Base-by-base conservation (phyloP, 2,888 invertebrate genomes). In the Microctonus brassicae region DNA sequence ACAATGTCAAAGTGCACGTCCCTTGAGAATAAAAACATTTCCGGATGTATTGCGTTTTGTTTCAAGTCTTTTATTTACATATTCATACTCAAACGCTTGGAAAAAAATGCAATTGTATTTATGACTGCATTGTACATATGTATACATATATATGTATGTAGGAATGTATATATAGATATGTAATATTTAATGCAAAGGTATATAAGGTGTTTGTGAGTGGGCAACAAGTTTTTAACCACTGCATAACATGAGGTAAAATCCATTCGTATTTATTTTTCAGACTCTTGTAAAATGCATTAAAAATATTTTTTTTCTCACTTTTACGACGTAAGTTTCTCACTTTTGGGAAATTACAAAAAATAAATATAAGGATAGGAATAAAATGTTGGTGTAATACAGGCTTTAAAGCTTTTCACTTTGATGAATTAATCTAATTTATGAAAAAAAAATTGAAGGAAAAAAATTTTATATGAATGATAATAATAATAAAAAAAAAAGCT, bases 141-240 rank as follows among this genome's bases (percentile, higher is more conserved):
- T n/a, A n/a, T n/a, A n/a, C n/a, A n/a, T n/a, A 53, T 53, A 57
- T 13, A 13, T 24, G 13, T 29, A 26, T 11, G n/a, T n/a, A n/a
- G n/a, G n/a, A n/a, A 24, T 57, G 57, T 11, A n/a, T 7, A 29
- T 26, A 10, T 7, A 24, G n/a, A n/a, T n/a, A n/a, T n/a, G n/a
- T n/a, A n/a, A n/a, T n/a, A n/a, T n/a, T n/a, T n/a, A n/a, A n/a
- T n/a, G n/a, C n/a, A n/a, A n/a, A n/a, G n/a, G 26, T 57, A 9
- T 57, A 53, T 22, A 20, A n/a, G 36, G 9, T 53, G 62, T 47
- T 20, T 63, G 53, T 22, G 22, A 66, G 66, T 62, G 34, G 39
- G 70, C 70, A 71, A 71, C 70, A 71, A 71, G 70, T 71, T 71
- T 66, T 71, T 62, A 71, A 70, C 57, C 26, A 34, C 34, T 24